Conservation (phyloP, 1,140 invertebrate species). For the Drosophila persimilis region DNA sequence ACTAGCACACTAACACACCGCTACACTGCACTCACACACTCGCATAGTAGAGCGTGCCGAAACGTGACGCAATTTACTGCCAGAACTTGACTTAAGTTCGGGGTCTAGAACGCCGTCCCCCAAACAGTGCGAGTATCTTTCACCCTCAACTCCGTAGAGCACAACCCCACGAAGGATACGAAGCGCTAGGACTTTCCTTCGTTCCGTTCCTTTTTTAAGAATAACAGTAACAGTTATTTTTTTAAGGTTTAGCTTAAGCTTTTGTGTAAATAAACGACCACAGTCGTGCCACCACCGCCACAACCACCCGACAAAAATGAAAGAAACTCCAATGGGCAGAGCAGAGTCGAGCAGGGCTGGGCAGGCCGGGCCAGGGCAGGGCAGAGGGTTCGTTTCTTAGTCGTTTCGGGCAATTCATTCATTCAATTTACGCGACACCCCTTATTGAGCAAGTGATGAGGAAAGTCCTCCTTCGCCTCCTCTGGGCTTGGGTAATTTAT, state of each 20-base stretch:
- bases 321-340: constrained; percentile 42
- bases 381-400: background rate
- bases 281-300: constrained; percentile 62
- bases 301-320: constrained; percentile 14
- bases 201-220: constrained; percentile 64
- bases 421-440: constrained; percentile 81
- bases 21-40: constrained; percentile 31
- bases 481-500: constrained; percentile 47
- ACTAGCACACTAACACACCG: constrained; percentile 3
- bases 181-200: constrained; percentile 23
- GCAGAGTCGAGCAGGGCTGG: constrained; percentile 6
- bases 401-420: constrained; percentile 75
- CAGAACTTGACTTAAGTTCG: constrained; percentile 79
- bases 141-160: constrained; percentile 57
- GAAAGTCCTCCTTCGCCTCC: constrained; percentile 23
- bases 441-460: constrained; percentile 61
- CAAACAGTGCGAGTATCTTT: constrained; percentile 23
- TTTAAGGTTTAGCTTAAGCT: constrained; percentile 82
- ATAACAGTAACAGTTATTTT: constrained; percentile 81
- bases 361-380: constrained; percentile 10
- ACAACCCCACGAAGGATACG: constrained; percentile 61
- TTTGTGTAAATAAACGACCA: constrained; percentile 82
- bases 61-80: constrained; percentile 81
- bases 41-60: constrained; percentile 61
- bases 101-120: constrained; percentile 30